Conservation (phyloP, 2,888 invertebrate genomes). For the Heteropelma amictum region DNA sequence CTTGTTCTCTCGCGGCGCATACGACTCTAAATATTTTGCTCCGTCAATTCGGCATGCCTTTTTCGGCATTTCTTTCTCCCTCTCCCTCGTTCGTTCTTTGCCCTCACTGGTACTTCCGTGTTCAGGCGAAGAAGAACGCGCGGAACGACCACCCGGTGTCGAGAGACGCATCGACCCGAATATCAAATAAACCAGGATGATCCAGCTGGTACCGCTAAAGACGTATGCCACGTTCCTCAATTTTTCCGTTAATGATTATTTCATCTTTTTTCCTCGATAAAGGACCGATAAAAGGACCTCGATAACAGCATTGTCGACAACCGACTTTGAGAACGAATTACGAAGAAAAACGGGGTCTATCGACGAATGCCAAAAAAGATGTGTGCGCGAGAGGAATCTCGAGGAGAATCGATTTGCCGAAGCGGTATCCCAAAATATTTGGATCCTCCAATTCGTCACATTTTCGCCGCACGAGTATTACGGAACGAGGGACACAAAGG, state of each 20-base stretch:
- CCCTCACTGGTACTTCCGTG: constrained; percentile 38
- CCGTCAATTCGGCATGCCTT: constrained; percentile 62
- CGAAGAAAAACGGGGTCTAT: too few species aligned
- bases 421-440: constrained; percentile 47
- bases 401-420: neutral
- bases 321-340: too few species aligned
- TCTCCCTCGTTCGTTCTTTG: neutral
- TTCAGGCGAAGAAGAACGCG: constrained; percentile 25
- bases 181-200: neutral
- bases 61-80: constrained; percentile 33
- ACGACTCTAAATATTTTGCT: constrained; percentile 66
- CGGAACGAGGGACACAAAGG: constrained; percentile 5
- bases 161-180: constrained; percentile 1
- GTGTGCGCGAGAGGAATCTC: neutral
- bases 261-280: too few species aligned
- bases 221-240: neutral
- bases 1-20: constrained; percentile 18
- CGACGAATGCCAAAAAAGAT: too few species aligned
- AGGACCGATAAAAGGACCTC: too few species aligned
- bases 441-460: constrained; percentile 46
- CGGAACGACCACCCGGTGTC: constrained; percentile 37
- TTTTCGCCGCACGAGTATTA: neutral
- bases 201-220: constrained; percentile 11
- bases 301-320: too few species aligned
- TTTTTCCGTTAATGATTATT: neutral